Base-by-base conservation (phyloP, 2,797 vertebrate species). In the Anabacerthia variegaticeps region DNA sequence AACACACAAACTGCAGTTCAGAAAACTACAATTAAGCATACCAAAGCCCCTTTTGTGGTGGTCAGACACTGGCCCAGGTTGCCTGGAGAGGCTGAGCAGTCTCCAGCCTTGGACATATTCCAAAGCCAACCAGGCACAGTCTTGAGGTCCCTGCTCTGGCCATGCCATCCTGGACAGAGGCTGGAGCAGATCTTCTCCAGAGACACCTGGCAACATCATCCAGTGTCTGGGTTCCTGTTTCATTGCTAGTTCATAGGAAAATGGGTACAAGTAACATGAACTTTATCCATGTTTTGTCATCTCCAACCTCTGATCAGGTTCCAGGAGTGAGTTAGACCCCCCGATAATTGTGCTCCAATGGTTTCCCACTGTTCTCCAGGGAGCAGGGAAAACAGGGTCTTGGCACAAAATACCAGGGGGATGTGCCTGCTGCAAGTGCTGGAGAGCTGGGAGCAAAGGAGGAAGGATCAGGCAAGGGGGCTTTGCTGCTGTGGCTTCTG, bases 21-120 rank as follows among this genome's bases (percentile, higher is more conserved):
- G 37, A 44, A 27, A 52, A 59, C 39, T 30, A 44, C 15, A 36
- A 8, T 39, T 39, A 17, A 34, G 36, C 17, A n/a, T 2, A 34
- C 6, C 61, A 51, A 37, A 3, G 1, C 2, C 10, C 7, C 6
- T 6, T 43, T 36, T 37, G 7, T 0, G 2, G 55, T 14, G 51
- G 36, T 21, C 22, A 18, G 23, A 63, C 6, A 18, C 28, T 27
- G 51, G 48, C 13, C 30, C 22, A 9, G 30, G 37, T 3, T 59
- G 46, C 4, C 41, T 22, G 30, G 22, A 63, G 63, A 59, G 58
- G 58, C 36, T 16, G 10, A 43, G 51, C 51, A 61, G 65, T 11
- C 20, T 73, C 61, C 46, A 36, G 22, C 43, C 74, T 11, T 14
- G 48, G 65, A 39, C 19, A 30, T 3, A 19, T 4, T 15, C 65